Percentiles rank a stretch among this genome's conserved stretches.
Conservation (phyloP, 1,140 invertebrate genomes). For the Mizuhopecten yessoensis region DNA sequence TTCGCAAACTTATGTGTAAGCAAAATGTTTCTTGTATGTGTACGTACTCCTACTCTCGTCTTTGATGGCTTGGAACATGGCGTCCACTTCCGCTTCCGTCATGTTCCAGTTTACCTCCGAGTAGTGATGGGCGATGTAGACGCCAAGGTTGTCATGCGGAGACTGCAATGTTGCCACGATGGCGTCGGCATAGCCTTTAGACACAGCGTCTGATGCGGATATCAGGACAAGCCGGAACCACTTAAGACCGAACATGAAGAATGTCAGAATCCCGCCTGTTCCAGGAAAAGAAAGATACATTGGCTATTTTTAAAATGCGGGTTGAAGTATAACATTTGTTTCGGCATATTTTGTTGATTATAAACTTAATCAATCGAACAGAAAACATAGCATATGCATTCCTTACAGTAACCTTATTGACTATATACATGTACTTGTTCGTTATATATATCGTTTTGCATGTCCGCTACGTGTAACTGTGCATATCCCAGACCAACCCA, state of each 20-base stretch:
- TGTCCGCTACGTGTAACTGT: no score
- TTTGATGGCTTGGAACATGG: slow-evolving; percentile 57
- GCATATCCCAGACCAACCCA: no score
- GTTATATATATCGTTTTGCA: no score
- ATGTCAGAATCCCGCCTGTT: slow-evolving; percentile 52
- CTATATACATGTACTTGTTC: no score
- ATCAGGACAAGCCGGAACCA: slow-evolving; percentile 58
- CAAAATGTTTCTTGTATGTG: no score
- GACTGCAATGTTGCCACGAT: slow-evolving; percentile 48
- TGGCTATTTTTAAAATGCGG: no score
- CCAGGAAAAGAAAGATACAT: background rate
- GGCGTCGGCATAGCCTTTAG: slow-evolving; percentile 53
- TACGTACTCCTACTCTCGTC: slow-evolving; percentile 63
- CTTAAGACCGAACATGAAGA: slow-evolving; percentile 47
- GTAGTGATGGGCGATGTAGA: slow-evolving; percentile 58
- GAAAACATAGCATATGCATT: no score
- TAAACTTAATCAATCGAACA: no score
- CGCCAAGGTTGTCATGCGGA: slow-evolving; percentile 41
- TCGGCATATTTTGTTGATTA: no score
- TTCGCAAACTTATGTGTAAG: no score
- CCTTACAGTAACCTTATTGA: no score
- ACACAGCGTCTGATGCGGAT: slow-evolving; percentile 53
- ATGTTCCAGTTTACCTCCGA: slow-evolving; percentile 6
- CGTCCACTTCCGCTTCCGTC: slow-evolving; percentile 16
- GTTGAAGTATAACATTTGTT: no score